A percentile compares a stretch with the other conserved stretches of the same genome.
These are phyloP conservation scores for Acleris literana DNA, from an alignment of 2,888 invertebrate genomes.

Conservation along the genomic window DNA sequence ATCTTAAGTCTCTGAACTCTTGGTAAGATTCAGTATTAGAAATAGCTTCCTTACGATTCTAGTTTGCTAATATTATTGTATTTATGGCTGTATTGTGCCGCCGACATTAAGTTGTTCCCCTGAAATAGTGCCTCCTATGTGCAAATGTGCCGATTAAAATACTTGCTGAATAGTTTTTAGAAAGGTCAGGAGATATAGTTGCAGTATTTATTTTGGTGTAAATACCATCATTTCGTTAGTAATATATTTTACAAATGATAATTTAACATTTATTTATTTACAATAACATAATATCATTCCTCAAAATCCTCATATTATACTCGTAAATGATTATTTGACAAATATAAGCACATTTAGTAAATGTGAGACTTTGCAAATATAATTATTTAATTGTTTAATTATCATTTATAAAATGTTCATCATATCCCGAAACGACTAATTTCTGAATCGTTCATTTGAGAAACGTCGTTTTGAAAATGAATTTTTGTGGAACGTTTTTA, in stretches of 20 bases:
- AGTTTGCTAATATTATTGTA: slow-evolving; percentile 29
- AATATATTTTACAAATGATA: neutral
- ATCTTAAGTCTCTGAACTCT: neutral
- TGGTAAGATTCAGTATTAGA: slow-evolving; percentile 1
- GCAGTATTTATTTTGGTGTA: neutral
- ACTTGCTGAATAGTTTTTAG: slow-evolving; percentile 17
- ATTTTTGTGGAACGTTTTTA: too few species aligned
- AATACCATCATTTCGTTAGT: neutral
- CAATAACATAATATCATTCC: too few species aligned
- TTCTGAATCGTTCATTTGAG: too few species aligned
- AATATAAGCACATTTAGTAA: too few species aligned
- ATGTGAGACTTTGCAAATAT: too few species aligned
- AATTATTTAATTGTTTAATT: too few species aligned
- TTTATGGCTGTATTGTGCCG: slow-evolving; percentile 30
- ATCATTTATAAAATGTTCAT: too few species aligned
- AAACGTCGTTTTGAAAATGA: too few species aligned
- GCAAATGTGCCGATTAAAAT: slow-evolving; percentile 30
- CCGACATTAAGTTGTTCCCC: slow-evolving; percentile 31
- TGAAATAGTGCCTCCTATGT: slow-evolving; percentile 33
- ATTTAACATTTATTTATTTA: neutral
- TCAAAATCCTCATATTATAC: too few species aligned
- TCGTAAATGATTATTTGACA: too few species aligned
- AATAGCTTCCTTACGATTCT: slow-evolving; percentile 12
- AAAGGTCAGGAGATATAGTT: slow-evolving; percentile 18
- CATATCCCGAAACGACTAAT: too few species aligned